phyloP scores from a whole-genome alignment of 2,888 invertebrate genomes.

The Eulithis testata region DNA sequence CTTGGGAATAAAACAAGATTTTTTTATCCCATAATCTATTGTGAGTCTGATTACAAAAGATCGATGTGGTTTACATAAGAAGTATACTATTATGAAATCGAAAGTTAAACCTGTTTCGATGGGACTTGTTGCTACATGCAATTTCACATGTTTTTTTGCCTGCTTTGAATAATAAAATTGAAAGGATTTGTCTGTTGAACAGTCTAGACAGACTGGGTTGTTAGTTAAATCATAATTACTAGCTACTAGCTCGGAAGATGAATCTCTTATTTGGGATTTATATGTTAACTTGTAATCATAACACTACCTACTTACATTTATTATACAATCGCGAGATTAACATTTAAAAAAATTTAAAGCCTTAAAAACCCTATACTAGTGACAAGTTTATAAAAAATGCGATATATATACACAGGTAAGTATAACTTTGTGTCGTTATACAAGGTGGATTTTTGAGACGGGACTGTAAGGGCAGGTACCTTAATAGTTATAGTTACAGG shows the following conservation, averaged over 20 bases:
- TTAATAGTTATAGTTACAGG: no score
- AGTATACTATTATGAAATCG: slow-evolving; percentile 30
- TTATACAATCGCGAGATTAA: background rate
- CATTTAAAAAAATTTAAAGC: no score
- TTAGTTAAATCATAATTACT: background rate
- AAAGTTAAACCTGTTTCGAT: slow-evolving; percentile 38
- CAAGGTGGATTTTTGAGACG: no score
- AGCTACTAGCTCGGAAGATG: background rate
- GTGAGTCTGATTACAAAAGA: slow-evolving; percentile 19
- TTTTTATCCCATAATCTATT: slow-evolving; percentile 14
- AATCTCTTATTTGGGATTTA: background rate
- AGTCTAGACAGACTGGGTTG: background rate
- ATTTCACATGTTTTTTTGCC: background rate
- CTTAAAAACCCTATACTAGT: no score
- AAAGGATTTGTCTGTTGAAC: background rate
- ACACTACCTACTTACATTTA: background rate
- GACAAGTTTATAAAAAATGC: no score
- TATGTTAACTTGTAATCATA: background rate
- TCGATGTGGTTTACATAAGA: slow-evolving; percentile 27
- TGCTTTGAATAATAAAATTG: background rate
- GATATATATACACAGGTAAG: no score
- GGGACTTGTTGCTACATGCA: slow-evolving; percentile 18
- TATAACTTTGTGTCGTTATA: no score
- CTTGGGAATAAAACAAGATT: slow-evolving; percentile 16
- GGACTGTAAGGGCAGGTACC: no score